Evolutionary conservation across 2,113 vertebrate species (phyloP), one percentile per base, ranked within the genome.

Genomic region (Hymenochirus boettgeri): DNA sequence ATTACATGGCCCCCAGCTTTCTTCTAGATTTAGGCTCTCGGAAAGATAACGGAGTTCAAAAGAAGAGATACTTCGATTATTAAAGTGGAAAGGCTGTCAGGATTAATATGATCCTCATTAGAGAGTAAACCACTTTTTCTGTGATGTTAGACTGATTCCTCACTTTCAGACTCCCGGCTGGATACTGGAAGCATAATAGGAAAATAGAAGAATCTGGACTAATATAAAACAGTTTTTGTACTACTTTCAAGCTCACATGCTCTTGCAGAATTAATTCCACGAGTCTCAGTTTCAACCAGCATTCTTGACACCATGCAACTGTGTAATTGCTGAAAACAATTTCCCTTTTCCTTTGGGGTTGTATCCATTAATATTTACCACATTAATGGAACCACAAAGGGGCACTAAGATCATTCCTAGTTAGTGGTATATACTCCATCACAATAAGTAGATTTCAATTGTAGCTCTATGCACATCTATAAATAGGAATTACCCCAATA

Each of bases 41-140:
- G 26, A 47, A 45, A 48, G 54, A 57, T 57, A 35, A 50, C 54
- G 19, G 13, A 65, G 53, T 57, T 65, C 54, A 65, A 65, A 57
- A 27, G 23, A 57, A 65, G 42, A 65, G 46, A 50, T 26, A 57
- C 51, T 57, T 35, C 19, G 39, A 55, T 57, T 57, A 57, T 57
- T 65, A 57, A 65, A 65, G 42, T 48, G 26, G 42, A 65, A 65
- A 57, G 42, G 27, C 54, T 65, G 63, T 27, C 13, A 27, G 54
- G 55, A 48, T 57, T 33, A 65, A 65, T 57, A 57, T 57, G 42
- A 48, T 65, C 42, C 54, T 65, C 63, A 65, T 65, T 65, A 65
- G 27, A 57, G 51, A 37, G 29, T 37, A 57, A 57, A 50, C 37
- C 56, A 35, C 57, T 17, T 65, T 57, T 35, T 35, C 63, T 65